phyloP scores from a whole-genome alignment of 1,140 invertebrate species.

The Heliconius himera region DNA sequence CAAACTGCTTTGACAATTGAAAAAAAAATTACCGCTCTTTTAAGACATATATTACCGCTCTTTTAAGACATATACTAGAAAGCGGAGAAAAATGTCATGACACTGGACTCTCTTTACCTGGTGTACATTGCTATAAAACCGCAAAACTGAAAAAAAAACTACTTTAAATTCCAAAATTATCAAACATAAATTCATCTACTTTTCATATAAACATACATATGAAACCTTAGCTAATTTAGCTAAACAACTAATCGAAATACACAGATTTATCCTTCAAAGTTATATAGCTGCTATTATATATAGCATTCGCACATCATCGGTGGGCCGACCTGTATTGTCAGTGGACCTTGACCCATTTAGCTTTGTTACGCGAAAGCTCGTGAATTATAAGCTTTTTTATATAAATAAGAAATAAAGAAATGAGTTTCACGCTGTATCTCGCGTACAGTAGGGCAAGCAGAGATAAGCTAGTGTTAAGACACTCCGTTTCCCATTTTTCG shows the following conservation, averaged over 20 bases:
- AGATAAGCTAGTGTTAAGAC: neutral
- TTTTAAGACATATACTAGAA: too few relatives aligned
- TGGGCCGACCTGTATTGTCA: neutral
- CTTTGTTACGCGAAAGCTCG: neutral
- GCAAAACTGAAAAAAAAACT: too few relatives aligned
- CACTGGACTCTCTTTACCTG: too few relatives aligned
- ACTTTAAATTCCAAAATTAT: too few relatives aligned
- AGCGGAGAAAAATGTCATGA: too few relatives aligned
- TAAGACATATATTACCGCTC: too few relatives aligned
- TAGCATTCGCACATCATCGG: conserved; percentile 2
- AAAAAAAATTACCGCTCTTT: too few relatives aligned
- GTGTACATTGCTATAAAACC: too few relatives aligned
- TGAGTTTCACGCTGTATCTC: neutral
- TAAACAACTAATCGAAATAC: neutral
- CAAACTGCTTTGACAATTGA: too few relatives aligned
- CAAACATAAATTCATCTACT: too few relatives aligned
- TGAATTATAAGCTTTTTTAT: neutral
- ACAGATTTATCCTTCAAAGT: neutral
- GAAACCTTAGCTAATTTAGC: neutral
- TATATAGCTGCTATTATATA: neutral
- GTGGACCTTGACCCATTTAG: conserved; percentile 1
- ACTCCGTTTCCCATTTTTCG: too few relatives aligned
- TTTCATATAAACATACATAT: neutral
- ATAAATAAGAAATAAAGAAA: neutral
- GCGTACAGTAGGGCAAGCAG: neutral